Percentiles rank a stretch among this genome's conserved stretches.
phyloP scores from a whole-genome alignment of 2,113 vertebrate genomes.

The Cromileptes altivelis region DNA sequence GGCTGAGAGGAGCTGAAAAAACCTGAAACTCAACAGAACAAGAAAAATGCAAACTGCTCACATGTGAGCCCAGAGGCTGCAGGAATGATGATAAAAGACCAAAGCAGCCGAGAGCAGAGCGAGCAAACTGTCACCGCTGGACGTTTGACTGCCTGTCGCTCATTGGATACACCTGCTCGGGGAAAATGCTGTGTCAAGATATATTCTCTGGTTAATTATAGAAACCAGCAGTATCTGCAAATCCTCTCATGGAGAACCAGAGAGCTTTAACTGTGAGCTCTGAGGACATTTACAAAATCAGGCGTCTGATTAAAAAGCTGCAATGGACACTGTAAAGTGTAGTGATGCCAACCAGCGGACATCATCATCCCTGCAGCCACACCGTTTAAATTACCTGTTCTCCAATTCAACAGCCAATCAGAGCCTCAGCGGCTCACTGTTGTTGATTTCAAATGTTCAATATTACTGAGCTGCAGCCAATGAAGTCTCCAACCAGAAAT shows the following conservation, averaged over 20 bases:
- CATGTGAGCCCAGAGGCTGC: background rate
- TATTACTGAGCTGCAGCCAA: too few relatives aligned
- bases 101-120: constrained; percentile 14
- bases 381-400: background rate
- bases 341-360: background rate
- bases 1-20: constrained; percentile 23
- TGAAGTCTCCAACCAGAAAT: too few relatives aligned
- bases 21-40: constrained; percentile 18
- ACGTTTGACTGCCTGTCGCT: background rate
- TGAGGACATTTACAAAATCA: background rate
- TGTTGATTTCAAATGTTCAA: too few relatives aligned
- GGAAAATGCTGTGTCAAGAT: background rate
- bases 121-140: background rate
- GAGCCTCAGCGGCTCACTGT: background rate
- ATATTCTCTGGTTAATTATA: background rate
- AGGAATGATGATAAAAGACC: constrained; percentile 3
- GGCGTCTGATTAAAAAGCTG: background rate
- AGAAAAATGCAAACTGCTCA: constrained; percentile 6
- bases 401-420: background rate
- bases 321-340: background rate
- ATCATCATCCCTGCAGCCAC: too few relatives aligned
- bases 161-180: constrained; percentile 6
- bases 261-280: background rate
- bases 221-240: background rate
- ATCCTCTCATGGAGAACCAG: background rate